phyloP scores from a whole-genome alignment of 2,113 vertebrate species.

The Scopus umbretta region DNA sequence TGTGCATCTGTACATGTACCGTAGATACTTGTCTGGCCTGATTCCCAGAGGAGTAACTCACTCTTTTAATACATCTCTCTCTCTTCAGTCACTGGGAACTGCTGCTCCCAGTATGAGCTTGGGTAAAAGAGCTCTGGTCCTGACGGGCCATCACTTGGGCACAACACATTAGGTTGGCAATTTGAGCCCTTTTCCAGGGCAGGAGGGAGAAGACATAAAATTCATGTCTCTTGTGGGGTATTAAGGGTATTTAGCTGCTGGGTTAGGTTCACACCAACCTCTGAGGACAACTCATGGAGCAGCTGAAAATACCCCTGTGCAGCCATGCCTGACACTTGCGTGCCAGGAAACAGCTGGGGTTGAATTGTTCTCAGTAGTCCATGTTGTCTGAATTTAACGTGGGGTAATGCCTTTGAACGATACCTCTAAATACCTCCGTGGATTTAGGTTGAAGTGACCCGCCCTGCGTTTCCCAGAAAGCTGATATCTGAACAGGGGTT shows the following conservation, averaged over 20 bases:
- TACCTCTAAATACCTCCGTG: background rate
- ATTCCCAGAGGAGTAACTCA: background rate
- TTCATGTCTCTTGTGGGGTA: fast-evolving
- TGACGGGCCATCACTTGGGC: background rate
- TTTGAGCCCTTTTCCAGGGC: background rate
- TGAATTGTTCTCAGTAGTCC: background rate
- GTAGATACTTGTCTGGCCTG: background rate
- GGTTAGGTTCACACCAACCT: background rate
- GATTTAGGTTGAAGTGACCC: background rate
- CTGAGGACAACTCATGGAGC: background rate
- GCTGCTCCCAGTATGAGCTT: background rate
- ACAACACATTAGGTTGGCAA: background rate
- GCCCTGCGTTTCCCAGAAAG: background rate
- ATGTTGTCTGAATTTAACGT: background rate
- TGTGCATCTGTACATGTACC: background rate
- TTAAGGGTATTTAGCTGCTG: background rate
- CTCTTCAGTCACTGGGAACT: background rate
- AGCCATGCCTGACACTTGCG: background rate
- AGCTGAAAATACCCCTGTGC: background rate
- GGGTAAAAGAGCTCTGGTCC: background rate
- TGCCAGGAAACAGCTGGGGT: background rate
- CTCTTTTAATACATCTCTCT: background rate
- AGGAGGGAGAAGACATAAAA: background rate
- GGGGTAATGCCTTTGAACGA: background rate
- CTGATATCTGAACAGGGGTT: background rate